Evolutionary conservation across 2,888 invertebrate species (phyloP), one percentile per base, ranked within the genome.

Genomic region (Gortyna flavago): DNA sequence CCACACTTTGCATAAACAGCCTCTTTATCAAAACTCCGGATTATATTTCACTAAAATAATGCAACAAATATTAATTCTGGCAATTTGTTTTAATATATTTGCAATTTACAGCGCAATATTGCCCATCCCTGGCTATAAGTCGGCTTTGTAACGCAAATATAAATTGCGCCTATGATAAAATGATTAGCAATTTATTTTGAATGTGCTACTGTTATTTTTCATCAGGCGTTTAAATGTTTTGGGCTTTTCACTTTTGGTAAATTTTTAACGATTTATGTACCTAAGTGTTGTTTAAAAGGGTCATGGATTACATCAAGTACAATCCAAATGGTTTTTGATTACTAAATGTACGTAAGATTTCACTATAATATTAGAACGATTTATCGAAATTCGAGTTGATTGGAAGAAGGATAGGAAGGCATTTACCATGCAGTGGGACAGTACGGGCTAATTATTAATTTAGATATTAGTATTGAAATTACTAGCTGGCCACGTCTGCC

Each of bases 61-160:
- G 81, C 89, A 85, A 75, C 89, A 87, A 89, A 89, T 90, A 91
- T 90, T 87, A 90, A 90, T 91, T 90, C 87, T 69, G 72, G 86
- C 88, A 85, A 91, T 91, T 88, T 80, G 83, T 91, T 90, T 90
- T 87, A 91, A 91, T 91, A 89, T 88, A 90, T 90, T 90, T 89
- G 88, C 87, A 89, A 87, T 91, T 91, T 86, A 85, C 85, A 83
- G 67, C 71, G 77, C 83, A 84, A 87, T 85, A 85, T 82, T 83
- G 77, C 68, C 81, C 81, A 79, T 74, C 72, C 84, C 77, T 66
- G 74, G 77, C 76, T 81, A 65, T 85, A 84, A 72, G 75, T 79
- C 70, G 81, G 76, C 75, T 80, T 81, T 71, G 74, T 77, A 76
- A 75, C 72, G 65, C 75, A 84, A 87, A 88, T 87, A 76, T 87